phyloP scores from a whole-genome alignment of 2,888 invertebrate genomes.

The Luperina nickerlii region DNA sequence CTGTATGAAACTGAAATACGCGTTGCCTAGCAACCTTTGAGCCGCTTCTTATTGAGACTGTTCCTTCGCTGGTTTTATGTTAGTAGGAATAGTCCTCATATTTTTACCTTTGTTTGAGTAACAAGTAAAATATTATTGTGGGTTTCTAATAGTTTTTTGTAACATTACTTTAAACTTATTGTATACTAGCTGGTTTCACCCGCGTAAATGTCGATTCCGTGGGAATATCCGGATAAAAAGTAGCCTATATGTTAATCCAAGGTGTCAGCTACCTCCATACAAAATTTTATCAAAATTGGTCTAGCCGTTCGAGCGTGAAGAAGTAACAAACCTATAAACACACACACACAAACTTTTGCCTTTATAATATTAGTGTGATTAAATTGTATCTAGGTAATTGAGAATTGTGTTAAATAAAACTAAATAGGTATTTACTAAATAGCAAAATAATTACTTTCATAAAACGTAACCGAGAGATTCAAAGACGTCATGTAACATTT shows the following conservation, averaged over 20 bases:
- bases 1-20: slow-evolving; percentile 32
- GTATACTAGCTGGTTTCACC: background rate
- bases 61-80: slow-evolving; percentile 22
- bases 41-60: slow-evolving; percentile 20
- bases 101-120: slow-evolving; percentile 17
- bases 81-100: background rate
- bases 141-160: background rate
- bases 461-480: background rate
- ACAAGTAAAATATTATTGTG: background rate
- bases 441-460: background rate
- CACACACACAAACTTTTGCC: no score
- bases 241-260: no score
- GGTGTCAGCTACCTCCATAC: no score
- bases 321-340: no score
- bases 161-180: background rate
- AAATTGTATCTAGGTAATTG: background rate
- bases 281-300: no score
- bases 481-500: background rate
- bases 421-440: background rate
- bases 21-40: slow-evolving; percentile 60
- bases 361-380: no score
- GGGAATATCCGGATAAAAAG: no score
- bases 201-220: no score
- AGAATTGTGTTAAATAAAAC: background rate
- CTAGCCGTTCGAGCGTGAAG: no score